Percentiles rank a stretch among this genome's conserved stretches.
Conservation (phyloP, 2,888 invertebrate genomes). For the Aleiodes leptofemur region DNA sequence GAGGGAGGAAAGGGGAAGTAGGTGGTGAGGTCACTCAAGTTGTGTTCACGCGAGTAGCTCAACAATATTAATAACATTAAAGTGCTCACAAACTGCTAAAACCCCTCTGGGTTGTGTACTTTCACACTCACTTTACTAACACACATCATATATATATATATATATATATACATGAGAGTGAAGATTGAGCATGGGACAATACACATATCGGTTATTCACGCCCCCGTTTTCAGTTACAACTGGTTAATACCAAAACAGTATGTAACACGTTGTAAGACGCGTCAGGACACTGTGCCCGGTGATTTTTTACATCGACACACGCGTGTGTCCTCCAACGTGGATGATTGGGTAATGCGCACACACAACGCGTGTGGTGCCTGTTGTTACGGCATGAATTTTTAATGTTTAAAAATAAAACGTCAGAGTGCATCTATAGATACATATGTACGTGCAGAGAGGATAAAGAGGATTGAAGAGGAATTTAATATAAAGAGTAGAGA, state of each 20-base stretch:
- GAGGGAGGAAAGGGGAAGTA: too few species aligned
- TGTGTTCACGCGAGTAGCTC: not conserved
- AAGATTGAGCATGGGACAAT: not conserved
- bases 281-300: slow-evolving; percentile 4
- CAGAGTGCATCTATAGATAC: not conserved
- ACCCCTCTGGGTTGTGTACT: slow-evolving; percentile 8
- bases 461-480: not conserved
- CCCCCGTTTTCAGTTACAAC: slow-evolving; percentile 18
- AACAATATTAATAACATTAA: slow-evolving; percentile 19
- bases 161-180: too few species aligned
- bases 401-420: slow-evolving; percentile 21
- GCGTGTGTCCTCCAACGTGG: slow-evolving; percentile 16
- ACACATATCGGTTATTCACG: not conserved
- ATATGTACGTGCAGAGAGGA: not conserved
- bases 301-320: slow-evolving; percentile 7
- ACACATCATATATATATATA: too few species aligned
- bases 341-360: slow-evolving; percentile 23
- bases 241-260: slow-evolving; percentile 29
- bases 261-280: slow-evolving; percentile 33
- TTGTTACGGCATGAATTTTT: slow-evolving; percentile 21
- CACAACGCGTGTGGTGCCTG: not conserved
- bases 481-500: not conserved
- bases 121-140: slow-evolving; percentile 6
- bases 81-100: slow-evolving; percentile 37
- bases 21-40: too few species aligned